These are phyloP conservation scores for Eupsittula cactorum DNA, from an alignment of 2,113 vertebrate species.

Conservation along the genomic window DNA sequence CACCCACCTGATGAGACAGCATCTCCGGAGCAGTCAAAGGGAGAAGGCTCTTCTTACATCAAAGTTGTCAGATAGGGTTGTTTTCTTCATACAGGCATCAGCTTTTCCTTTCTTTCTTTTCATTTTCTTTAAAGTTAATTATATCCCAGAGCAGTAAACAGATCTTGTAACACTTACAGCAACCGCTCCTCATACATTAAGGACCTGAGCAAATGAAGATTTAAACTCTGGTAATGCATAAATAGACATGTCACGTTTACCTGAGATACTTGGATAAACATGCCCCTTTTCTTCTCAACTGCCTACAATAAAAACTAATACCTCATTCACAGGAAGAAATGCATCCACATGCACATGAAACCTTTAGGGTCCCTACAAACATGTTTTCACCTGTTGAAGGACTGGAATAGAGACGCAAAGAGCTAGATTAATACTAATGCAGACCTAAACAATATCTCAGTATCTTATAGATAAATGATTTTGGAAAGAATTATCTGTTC, in stretches of 20 bases:
- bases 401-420: constrained; percentile 26
- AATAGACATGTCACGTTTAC: background rate
- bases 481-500: constrained; percentile 47
- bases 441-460: constrained; percentile 16
- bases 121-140: background rate
- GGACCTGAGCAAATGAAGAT: constrained; percentile 7
- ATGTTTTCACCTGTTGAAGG: constrained; percentile 16
- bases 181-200: background rate
- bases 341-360: background rate
- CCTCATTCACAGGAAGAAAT: background rate
- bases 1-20: background rate
- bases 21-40: background rate
- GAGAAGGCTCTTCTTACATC: background rate
- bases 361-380: background rate
- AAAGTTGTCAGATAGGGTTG: background rate
- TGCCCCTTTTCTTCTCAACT: constrained; percentile 7
- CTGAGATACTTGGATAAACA: constrained; percentile 1
- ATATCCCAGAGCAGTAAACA: constrained; percentile 31
- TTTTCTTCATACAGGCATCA: background rate
- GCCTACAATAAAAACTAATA: constrained; percentile 40
- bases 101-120: background rate
- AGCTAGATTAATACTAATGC: constrained; percentile 54
- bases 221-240: constrained; percentile 26
- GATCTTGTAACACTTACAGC: background rate
- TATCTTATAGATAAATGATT: constrained; percentile 30